Base-by-base conservation (phyloP, 1,140 invertebrate species). In the Brachionus angularis region DNA sequence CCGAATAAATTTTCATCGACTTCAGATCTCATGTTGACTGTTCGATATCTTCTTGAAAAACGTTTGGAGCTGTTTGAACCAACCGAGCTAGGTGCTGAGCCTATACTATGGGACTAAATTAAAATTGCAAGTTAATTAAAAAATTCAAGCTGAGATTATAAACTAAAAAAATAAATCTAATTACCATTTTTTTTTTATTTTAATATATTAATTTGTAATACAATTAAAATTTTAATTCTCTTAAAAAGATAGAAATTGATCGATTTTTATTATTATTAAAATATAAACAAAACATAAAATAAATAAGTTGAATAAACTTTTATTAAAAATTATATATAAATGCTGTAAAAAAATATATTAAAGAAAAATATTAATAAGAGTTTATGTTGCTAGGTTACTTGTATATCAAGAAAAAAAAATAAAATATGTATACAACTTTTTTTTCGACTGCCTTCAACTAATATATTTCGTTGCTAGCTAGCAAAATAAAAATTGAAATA, bases 1-100 rank as follows among this genome's bases (percentile, higher is more conserved):
- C 81, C 81, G 74, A 82, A 82, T 39, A 82, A 72, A 25, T 75
- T 75, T 71, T 82, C 81, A 75, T 82, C 81, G 0, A 82, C 74
- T 50, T 72, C 67, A 12, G 67, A 70, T 70, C 42, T 29, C 33
- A 29, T 46, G 16, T 49, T 50, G 16, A 70, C 29, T 7, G 67
- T 70, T 70, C 67, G 16, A 29, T 70, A 70, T 27, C 67, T 27
- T 50, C 62, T 67, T 2, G 42, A 34, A 31, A 46, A 36, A 7
- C 62, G 42, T 47, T 50, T 67, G 3, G 62, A 67, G 16, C 62
- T 8, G 23, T 67, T 44, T 33, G 53, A 58, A 18, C 33, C 25
- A 2, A 16, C 47, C 2, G 62, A 67, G 29, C 62, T 67, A 2
- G 62, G 62, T 14, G 62, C 62, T 47, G 62, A 67, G 18, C 62